Evolutionary conservation across 2,888 invertebrate species (phyloP).

Genomic region (Parnassius smintheus): DNA sequence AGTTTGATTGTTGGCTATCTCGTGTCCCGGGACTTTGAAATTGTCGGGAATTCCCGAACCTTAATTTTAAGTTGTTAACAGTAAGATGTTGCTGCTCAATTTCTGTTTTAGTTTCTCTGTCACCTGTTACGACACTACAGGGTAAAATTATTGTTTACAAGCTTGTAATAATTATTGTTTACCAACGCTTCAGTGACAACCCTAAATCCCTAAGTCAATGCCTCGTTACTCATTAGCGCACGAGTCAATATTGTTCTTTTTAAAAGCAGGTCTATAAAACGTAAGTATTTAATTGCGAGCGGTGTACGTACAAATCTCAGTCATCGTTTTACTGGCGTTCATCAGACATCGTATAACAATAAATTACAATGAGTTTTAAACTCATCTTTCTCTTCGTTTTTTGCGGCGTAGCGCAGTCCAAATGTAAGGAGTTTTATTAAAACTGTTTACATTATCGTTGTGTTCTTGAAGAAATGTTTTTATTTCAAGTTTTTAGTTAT

Average conservation of each 20-base stretch:
- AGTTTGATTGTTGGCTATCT: too few species aligned
- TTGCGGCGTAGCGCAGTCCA: constrained; percentile 37
- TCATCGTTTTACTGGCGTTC: constrained; percentile 28
- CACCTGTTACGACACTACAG: too few species aligned
- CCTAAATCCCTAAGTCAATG: background rate
- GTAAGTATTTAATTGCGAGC: constrained; percentile 23
- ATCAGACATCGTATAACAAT: constrained; percentile 15
- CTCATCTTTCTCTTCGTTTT: constrained; percentile 46
- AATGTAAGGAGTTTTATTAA: constrained; percentile 41
- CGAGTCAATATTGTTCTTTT: constrained; percentile 1
- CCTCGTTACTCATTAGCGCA: constrained; percentile 1
- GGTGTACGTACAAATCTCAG: constrained; percentile 29
- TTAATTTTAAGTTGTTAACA: too few species aligned
- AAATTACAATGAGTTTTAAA: constrained; percentile 48
- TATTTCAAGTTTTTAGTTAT: background rate
- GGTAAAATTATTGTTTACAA: too few species aligned
- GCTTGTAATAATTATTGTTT: too few species aligned
- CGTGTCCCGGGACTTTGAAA: too few species aligned
- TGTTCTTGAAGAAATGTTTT: background rate
- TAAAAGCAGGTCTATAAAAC: constrained; percentile 16
- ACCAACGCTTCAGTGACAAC: background rate
- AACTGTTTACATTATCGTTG: background rate
- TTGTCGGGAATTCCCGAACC: too few species aligned
- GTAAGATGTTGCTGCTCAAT: too few species aligned
- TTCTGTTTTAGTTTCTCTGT: too few species aligned